Evolutionary conservation across 1,140 invertebrate species (phyloP).

Genomic region (Hestina assimilis): DNA sequence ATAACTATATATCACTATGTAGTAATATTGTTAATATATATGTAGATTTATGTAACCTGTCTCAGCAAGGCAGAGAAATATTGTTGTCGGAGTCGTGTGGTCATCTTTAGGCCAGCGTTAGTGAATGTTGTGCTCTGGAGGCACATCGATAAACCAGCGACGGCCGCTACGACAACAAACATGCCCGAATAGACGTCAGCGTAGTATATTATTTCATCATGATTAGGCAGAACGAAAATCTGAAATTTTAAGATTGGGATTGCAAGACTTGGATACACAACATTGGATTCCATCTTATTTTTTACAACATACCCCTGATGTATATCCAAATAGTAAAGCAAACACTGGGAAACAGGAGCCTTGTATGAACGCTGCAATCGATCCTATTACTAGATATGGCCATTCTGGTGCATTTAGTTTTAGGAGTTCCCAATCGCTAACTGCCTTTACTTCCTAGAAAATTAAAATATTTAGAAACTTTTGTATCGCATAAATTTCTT

Average conservation of each 20-base stretch:
- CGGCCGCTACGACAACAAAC: constrained; percentile 66
- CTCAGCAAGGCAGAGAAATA: constrained; percentile 63
- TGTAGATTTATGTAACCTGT: constrained; percentile 45
- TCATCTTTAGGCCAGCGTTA: constrained; percentile 88
- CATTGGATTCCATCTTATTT: neutral
- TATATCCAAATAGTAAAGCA: constrained; percentile 90
- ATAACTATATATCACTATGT: no score
- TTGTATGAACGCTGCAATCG: constrained; percentile 84
- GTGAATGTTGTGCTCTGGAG: constrained; percentile 88
- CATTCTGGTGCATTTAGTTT: constrained; percentile 89
- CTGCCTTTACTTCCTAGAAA: constrained; percentile 53
- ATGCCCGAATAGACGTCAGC: constrained; percentile 67
- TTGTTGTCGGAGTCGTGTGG: constrained; percentile 82
- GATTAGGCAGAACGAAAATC: constrained; percentile 58
- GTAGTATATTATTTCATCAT: constrained; percentile 42
- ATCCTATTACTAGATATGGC: constrained; percentile 85
- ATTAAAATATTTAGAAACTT: constrained; percentile 1
- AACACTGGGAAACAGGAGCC: constrained; percentile 89
- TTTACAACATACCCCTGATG: constrained; percentile 82
- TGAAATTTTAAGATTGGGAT: constrained; percentile 30
- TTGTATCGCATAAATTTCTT: neutral
- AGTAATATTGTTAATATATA: neutral
- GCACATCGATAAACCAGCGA: constrained; percentile 81
- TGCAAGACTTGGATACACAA: neutral
- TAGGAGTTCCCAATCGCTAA: constrained; percentile 81